Base-by-base conservation (phyloP, 1,140 invertebrate genomes). In the Drosophila equinoxialis region DNA sequence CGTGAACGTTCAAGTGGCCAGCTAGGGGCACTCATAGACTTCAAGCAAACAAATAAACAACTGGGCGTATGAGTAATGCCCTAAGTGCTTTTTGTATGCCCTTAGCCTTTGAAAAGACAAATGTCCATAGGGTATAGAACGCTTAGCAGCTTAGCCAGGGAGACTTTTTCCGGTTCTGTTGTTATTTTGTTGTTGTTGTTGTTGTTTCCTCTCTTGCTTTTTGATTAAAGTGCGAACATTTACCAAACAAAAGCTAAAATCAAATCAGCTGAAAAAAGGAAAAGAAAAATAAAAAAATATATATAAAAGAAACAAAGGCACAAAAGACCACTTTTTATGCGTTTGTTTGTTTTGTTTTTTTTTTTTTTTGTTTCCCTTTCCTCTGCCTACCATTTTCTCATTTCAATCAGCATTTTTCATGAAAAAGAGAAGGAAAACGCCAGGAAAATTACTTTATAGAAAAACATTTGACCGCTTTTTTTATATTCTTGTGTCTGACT, bases 181-280 rank as follows among this genome's bases (percentile, higher is more conserved):
- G 42, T 17, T 45, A 45, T 45, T 45, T 37, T 37, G 35, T 10
- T 37, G 2, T 10, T 37, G 35, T 37, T 37, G 30, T 30, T 30
- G 5, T 59, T 37, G 54, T 33, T 37, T 37, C 57, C 6, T 30
- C 30, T 30, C 30, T 30, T 30, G 26, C 55, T 64, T 79, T 82
- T 79, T 87, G 83, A 87, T 87, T 87, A 86, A 86, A 86, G 82
- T 86, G 82, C 79, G 72, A 86, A 79, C 76, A 79, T 76, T 79
- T 82, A 71, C 71, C 65, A 70, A 79, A 63, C 65, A 54, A 71
- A 73, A 78, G 79, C 77, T 70, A 82, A 90, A 80, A 87, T 89
- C 80, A 87, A 89, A 89, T 83, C 77, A 78, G 66, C 51, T 68
- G 48, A 61, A 68, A 67, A 66, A 68, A 63, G 35, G 35, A 62